Evolutionary conservation across 2,797 vertebrate species (phyloP).

Genomic region (Microctenopoma stevenorrisi): DNA sequence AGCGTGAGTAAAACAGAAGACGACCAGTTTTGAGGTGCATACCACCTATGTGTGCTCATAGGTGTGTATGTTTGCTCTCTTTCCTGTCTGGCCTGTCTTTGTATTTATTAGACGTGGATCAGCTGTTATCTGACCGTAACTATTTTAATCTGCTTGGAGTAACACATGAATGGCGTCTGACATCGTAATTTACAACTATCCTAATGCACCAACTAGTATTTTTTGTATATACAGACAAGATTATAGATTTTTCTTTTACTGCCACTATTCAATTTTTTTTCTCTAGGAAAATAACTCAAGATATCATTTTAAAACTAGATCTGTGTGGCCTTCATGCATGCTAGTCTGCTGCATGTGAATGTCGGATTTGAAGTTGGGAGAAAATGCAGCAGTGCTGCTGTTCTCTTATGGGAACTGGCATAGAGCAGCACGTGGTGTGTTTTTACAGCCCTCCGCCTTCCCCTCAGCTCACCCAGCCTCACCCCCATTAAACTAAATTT

Average conservation of each 20-base stretch:
- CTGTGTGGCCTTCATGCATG: not conserved
- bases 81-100: conserved; percentile 24
- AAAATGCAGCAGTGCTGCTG: conserved; percentile 10
- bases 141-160: conserved; percentile 1
- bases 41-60: conserved; percentile 34
- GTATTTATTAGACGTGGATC: conserved; percentile 17
- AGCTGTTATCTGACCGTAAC: conserved; percentile 17
- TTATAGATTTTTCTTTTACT: too few species aligned
- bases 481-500: conserved; percentile 78
- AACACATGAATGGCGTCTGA: conserved; percentile 5
- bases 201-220: not conserved
- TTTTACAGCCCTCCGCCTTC: conserved; percentile 58
- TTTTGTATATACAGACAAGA: not conserved
- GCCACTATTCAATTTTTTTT: too few species aligned
- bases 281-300: not conserved
- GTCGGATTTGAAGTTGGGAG: conserved; percentile 14
- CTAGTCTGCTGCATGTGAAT: not conserved
- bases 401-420: conserved; percentile 33
- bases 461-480: conserved; percentile 56
- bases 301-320: not conserved
- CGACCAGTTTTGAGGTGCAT: conserved; percentile 37
- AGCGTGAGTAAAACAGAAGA: conserved; percentile 36
- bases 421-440: conserved; percentile 59
- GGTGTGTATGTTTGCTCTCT: conserved; percentile 58
- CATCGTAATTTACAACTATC: not conserved